Conservation (phyloP, 2,888 invertebrate genomes). For the Lydus trimaculatus region DNA sequence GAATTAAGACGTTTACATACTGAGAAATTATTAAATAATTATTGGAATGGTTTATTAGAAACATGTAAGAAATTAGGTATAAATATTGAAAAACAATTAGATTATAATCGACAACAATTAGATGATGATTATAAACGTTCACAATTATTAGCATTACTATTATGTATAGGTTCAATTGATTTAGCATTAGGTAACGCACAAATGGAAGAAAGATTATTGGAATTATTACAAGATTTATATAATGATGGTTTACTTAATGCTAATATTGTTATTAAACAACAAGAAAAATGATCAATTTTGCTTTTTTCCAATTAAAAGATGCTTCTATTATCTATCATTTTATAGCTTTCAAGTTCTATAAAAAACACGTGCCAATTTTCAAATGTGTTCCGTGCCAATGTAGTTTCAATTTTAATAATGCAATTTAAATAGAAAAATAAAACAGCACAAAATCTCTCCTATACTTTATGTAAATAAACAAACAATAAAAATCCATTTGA, state of each 20-base stretch:
- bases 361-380: conserved; percentile 12
- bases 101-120: conserved; percentile 64
- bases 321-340: conserved; percentile 11
- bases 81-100: conserved; percentile 66
- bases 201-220: conserved; percentile 77
- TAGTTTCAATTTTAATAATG: conserved; percentile 15
- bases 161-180: conserved; percentile 83
- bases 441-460: background rate
- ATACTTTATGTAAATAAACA: background rate
- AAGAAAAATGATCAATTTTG: background rate
- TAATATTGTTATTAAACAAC: conserved; percentile 39
- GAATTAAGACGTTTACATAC: conserved; percentile 72
- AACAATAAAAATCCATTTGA: background rate
- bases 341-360: too few species aligned
- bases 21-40: conserved; percentile 71
- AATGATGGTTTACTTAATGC: conserved; percentile 70
- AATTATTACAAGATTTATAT: conserved; percentile 76
- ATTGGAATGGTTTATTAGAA: conserved; percentile 70
- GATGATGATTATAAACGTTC: conserved; percentile 69
- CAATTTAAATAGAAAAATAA: conserved; percentile 2
- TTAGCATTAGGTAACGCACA: conserved; percentile 79
- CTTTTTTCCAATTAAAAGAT: background rate
- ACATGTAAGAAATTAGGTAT: conserved; percentile 69
- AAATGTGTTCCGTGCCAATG: conserved; percentile 40
- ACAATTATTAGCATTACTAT: conserved; percentile 75